Base-by-base conservation (phyloP, 2,113 vertebrate species). In the Morone chrysops region DNA sequence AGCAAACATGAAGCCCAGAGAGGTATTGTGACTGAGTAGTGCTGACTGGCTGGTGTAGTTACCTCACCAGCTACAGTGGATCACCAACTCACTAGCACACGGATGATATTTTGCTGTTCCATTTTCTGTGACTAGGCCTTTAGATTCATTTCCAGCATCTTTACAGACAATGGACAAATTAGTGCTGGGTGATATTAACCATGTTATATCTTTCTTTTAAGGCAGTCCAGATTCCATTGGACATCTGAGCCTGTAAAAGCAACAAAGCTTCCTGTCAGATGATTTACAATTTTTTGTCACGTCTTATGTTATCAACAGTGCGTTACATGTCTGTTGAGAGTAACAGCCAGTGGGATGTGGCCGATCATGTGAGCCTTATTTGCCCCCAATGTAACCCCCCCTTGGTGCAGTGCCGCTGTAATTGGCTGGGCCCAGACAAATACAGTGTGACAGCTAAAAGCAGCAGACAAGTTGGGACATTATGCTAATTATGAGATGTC, bases 401-500 rank as follows among this genome's bases (percentile, higher is more conserved):
- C 8, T 9, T 12, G 17, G 22, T 67, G 38, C 61, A 73, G 75
- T 51, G 36, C 75, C 61, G 76, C 87, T 82, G 81, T 94, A 94
- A 93, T 92, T 93, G 91, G 90, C 78, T 79, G 31, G 70, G 81
- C 78, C 89, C 97, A 97, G 88, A 93, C 88, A 94, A 94, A 94
- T 90, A 89, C 91, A 83, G 85, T 89, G 90, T 93, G 93, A 95
- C 94, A 93, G 92, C 91, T 94, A 92, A 95, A 94, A 92, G 92
- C 92, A 93, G 92, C 90, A 85, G 94, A 94, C 93, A 94, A 92
- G 93, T 94, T 93, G 92, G 91, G 87, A 93, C 92, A 95, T 95
- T 93, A 94, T 95, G 92, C 92, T 95, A 95, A 95, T 94, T 94
- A 94, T 88, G 89, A 93, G 80, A 90, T 92, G 93, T 93, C 93